These are phyloP conservation scores for Callyntrura guangdongensis DNA, from an alignment of 2,888 invertebrate species.

Conservation along the genomic window DNA sequence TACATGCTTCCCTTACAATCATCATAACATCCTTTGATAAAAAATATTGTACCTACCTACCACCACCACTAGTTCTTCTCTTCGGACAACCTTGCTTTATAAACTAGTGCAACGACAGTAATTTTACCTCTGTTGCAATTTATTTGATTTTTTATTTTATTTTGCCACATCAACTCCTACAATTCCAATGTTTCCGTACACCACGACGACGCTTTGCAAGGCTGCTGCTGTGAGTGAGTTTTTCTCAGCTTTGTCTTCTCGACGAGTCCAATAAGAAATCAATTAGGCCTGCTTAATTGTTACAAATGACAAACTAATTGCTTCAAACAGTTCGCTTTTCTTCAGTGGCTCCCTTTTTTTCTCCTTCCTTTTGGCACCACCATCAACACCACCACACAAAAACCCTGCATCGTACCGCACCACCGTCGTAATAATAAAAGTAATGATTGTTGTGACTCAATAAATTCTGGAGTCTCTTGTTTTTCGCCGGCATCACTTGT, in stretches of 20 bases:
- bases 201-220: not conserved
- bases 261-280: slow-evolving; percentile 61
- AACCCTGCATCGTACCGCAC: slow-evolving; percentile 15
- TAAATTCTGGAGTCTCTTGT: slow-evolving; percentile 72
- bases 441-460: slow-evolving; percentile 77
- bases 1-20: slow-evolving; percentile 84
- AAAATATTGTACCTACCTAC: slow-evolving; percentile 66
- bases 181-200: not conserved
- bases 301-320: slow-evolving; percentile 78
- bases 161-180: slow-evolving; percentile 22
- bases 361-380: slow-evolving; percentile 61
- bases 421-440: slow-evolving; percentile 16
- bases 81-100: not conserved
- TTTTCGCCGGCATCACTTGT: slow-evolving; percentile 40
- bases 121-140: not conserved
- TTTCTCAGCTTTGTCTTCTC: not conserved
- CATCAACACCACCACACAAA: slow-evolving; percentile 32
- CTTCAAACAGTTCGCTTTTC: slow-evolving; percentile 54
- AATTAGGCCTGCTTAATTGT: slow-evolving; percentile 73
- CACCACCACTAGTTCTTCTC: not conserved
- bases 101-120: too few species aligned
- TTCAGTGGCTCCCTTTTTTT: slow-evolving; percentile 50
- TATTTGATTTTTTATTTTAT: not conserved
- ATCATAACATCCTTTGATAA: slow-evolving; percentile 84
- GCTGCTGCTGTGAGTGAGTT: not conserved